Percentiles rank a stretch among this genome's conserved stretches.
phyloP scores from a whole-genome alignment of 2,797 vertebrate genomes.

The Danio jaintianensis region DNA sequence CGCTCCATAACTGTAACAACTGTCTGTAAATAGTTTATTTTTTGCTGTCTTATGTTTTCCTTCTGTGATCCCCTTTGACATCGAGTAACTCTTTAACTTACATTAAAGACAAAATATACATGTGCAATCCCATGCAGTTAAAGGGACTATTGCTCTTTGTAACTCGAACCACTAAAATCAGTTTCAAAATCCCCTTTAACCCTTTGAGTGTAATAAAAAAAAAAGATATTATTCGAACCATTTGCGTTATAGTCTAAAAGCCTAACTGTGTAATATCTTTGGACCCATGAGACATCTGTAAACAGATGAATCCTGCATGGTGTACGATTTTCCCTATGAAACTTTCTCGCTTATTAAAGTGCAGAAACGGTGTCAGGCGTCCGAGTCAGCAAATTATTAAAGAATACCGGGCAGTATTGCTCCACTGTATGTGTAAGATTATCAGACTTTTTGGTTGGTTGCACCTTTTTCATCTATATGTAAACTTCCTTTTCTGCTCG shows the following conservation, averaged over 20 bases:
- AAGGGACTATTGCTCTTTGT: conserved; percentile 57
- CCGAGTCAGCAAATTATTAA: conserved; percentile 23
- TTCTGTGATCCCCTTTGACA: conserved; percentile 71
- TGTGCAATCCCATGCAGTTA: conserved; percentile 53
- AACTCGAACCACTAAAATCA: conserved; percentile 38
- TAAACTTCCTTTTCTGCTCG: conserved; percentile 45
- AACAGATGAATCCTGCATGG: conserved; percentile 38
- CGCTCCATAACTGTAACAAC: conserved; percentile 72
- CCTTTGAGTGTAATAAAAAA: conserved; percentile 62
- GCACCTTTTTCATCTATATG: conserved; percentile 58
- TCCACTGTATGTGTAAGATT: conserved; percentile 18
- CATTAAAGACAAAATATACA: conserved; percentile 42
- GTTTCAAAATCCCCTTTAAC: conserved; percentile 57
- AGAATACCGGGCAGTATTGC: conserved; percentile 5
- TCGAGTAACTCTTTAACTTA: conserved; percentile 31
- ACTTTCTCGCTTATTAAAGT: conserved; percentile 17
- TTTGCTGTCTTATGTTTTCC: conserved; percentile 62
- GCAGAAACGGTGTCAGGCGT: conserved; percentile 18
- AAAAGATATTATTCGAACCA: neutral
- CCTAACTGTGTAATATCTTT: conserved; percentile 6
- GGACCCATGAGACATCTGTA: conserved; percentile 23
- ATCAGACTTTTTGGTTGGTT: conserved; percentile 49
- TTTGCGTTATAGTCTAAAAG: neutral
- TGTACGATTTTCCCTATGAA: conserved; percentile 26
- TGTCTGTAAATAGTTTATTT: conserved; percentile 78